A percentile compares a stretch with the other conserved stretches of the same genome.
These are phyloP conservation scores for Erythrolamprus reginae DNA, from an alignment of 2,113 vertebrate species.

Conservation along the genomic window DNA sequence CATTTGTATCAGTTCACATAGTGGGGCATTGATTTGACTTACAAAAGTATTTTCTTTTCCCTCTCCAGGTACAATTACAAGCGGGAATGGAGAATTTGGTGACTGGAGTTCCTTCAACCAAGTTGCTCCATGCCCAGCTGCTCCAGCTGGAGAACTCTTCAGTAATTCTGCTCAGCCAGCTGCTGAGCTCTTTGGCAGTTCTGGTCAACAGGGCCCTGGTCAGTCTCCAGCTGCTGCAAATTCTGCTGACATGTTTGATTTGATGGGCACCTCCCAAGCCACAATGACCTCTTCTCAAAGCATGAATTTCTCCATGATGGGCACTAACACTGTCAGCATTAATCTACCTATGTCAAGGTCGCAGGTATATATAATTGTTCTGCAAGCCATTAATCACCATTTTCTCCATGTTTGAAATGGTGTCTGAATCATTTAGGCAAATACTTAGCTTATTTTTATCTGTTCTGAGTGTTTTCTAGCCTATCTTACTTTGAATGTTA, in stretches of 20 bases:
- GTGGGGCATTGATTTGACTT: conserved; percentile 52
- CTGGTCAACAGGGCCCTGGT: conserved; percentile 48
- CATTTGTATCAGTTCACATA: conserved; percentile 76
- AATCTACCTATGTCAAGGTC: conserved; percentile 83
- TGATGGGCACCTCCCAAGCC: conserved; percentile 84
- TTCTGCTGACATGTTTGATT: conserved; percentile 84
- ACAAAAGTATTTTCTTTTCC: conserved; percentile 39
- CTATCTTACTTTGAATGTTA: not conserved
- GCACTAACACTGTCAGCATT: conserved; percentile 70
- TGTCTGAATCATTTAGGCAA: conserved; percentile 2
- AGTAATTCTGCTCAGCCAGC: conserved; percentile 61
- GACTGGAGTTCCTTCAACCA: conserved; percentile 94
- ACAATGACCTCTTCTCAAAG: conserved; percentile 87
- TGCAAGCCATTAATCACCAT: not conserved
- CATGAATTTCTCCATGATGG: conserved; percentile 90
- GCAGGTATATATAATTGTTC: conserved; percentile 70
- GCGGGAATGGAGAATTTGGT: conserved; percentile 88
- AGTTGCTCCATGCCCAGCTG: conserved; percentile 68
- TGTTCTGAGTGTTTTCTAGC: not conserved
- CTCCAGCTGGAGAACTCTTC: conserved; percentile 66
- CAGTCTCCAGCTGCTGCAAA: conserved; percentile 62
- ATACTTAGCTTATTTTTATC: not conserved
- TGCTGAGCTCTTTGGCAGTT: conserved; percentile 51
- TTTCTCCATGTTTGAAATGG: not conserved
- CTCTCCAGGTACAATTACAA: conserved; percentile 66